Conservation (phyloP, 2,888 invertebrate genomes). For the Fragum fragum region DNA sequence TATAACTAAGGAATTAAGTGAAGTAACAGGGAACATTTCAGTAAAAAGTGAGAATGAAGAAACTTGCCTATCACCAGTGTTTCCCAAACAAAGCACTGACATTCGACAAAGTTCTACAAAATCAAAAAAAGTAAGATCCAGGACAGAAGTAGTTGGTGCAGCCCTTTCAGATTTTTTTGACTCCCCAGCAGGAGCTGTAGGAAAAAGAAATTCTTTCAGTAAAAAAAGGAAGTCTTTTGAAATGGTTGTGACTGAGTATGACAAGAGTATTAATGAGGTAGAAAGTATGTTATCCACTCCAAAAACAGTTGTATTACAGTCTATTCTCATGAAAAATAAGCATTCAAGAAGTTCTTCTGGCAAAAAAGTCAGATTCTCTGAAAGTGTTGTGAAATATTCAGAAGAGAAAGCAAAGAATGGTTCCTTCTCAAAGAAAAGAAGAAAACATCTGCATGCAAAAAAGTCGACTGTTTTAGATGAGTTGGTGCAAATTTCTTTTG, state of each 20-base stretch:
- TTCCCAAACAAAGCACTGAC: constrained; percentile 14
- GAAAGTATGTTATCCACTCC: constrained; percentile 47
- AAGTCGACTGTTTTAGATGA: background rate
- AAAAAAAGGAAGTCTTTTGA: constrained; percentile 54
- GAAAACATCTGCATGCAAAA: constrained; percentile 16
- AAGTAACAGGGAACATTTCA: background rate
- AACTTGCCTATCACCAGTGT: constrained; percentile 10
- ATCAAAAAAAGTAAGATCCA: background rate
- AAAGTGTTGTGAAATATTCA: constrained; percentile 40
- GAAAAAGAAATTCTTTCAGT: constrained; percentile 63
- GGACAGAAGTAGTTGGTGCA: constrained; percentile 51
- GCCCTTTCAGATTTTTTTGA: constrained; percentile 75
- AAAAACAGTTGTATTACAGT: constrained; percentile 41
- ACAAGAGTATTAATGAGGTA: background rate
- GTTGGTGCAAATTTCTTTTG: background rate
- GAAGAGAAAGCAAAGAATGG: background rate
- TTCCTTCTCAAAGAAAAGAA: background rate
- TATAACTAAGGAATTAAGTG: background rate
- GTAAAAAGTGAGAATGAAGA: background rate
- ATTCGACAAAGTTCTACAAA: background rate
- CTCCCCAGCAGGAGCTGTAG: constrained; percentile 67
- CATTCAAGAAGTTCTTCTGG: constrained; percentile 41
- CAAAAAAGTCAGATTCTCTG: constrained; percentile 66
- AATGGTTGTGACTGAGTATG: background rate
- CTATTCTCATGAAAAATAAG: constrained; percentile 68